phyloP scores from a whole-genome alignment of 2,113 vertebrate species.

The Leiothrix lutea region DNA sequence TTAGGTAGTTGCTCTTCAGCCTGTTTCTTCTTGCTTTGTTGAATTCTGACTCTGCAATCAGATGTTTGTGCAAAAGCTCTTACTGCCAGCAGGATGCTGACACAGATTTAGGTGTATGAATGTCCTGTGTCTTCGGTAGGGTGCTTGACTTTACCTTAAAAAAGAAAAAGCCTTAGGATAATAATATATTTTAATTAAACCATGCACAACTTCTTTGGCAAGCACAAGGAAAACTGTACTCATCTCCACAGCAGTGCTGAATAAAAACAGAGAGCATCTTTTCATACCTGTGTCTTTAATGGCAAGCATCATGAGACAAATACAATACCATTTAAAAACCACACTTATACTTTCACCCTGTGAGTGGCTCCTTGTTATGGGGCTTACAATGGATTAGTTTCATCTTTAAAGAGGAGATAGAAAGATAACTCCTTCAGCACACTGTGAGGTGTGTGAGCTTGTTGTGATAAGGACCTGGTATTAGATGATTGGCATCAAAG shows the following conservation, averaged over 20 bases:
- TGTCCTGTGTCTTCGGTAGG: not conserved
- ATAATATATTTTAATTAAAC: conserved; percentile 1
- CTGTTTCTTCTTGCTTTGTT: not conserved
- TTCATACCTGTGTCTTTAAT: not conserved
- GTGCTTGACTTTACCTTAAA: not conserved
- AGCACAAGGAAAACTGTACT: not conserved
- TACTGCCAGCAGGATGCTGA: not conserved
- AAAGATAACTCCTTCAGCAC: not conserved
- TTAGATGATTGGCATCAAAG: not conserved
- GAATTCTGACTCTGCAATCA: not conserved
- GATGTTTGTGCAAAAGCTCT: not conserved
- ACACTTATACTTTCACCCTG: not conserved
- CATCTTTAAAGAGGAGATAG: not conserved
- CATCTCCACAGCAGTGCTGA: not conserved
- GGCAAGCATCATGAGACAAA: not conserved
- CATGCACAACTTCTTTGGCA: not conserved
- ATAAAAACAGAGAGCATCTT: not conserved
- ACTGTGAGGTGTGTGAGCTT: not conserved
- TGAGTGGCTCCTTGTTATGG: conserved; percentile 1
- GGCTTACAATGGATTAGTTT: conserved; percentile 22
- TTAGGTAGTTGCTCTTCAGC: not conserved
- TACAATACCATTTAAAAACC: not conserved
- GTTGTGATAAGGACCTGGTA: not conserved
- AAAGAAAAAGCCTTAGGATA: not conserved
- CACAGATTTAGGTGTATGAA: not conserved